Conservation (phyloP, 2,888 invertebrate species). For the Orchesella flavescens region DNA sequence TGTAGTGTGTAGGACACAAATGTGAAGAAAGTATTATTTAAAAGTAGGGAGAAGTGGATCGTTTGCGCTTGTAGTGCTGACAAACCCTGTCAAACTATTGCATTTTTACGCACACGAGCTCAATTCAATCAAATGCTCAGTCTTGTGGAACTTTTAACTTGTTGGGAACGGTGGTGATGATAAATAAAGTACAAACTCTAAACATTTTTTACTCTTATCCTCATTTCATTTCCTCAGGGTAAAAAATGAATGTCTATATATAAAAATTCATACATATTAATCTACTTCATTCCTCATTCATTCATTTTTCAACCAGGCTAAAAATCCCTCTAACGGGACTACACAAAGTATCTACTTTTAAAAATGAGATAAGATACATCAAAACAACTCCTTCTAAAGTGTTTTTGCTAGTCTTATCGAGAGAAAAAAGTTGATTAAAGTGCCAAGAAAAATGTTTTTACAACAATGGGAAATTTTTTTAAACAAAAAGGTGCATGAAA, state of each 20-base stretch:
- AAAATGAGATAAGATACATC: background rate
- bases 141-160: slow-evolving; percentile 39
- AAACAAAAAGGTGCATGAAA: background rate
- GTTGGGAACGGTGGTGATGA: background rate
- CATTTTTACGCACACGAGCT: slow-evolving; percentile 44
- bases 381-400: background rate
- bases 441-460: background rate
- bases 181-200: slow-evolving; percentile 24
- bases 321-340: background rate
- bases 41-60: slow-evolving; percentile 22
- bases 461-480: background rate
- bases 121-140: slow-evolving; percentile 55
- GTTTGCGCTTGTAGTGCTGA: slow-evolving; percentile 48
- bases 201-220: slow-evolving; percentile 7
- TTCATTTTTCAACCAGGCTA: background rate
- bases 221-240: slow-evolving; percentile 39
- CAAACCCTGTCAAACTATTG: slow-evolving; percentile 54
- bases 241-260: slow-evolving; percentile 17
- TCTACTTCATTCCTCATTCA: slow-evolving; percentile 21
- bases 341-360: background rate
- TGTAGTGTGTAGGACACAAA: too few relatives aligned
- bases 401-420: background rate
- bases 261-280: slow-evolving; percentile 18
- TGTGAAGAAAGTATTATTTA: background rate
- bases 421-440: background rate